Evolutionary conservation across 2,888 invertebrate species (phyloP).

Genomic region (Callinectes sapidus): DNA sequence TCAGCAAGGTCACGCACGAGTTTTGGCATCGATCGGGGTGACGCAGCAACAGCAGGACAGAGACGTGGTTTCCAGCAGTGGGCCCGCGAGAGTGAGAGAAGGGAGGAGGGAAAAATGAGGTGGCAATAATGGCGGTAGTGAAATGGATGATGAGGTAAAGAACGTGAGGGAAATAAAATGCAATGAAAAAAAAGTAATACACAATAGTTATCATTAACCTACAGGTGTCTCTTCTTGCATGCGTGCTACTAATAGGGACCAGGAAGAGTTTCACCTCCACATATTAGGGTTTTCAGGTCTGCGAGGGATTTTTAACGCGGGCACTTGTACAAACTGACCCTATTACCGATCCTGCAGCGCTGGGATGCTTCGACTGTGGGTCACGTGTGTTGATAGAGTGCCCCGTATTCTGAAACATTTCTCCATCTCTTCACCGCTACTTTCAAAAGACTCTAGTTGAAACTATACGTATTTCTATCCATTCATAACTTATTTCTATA

Average conservation of each 20-base stretch:
- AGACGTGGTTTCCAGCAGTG: not conserved
- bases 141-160: no score
- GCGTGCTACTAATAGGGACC: not conserved
- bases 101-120: no score
- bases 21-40: not conserved
- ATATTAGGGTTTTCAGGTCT: not conserved
- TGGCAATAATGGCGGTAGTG: no score
- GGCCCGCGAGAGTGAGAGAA: not conserved
- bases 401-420: no score
- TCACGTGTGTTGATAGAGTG: not conserved
- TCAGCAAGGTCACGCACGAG: not conserved
- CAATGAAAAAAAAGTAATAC: not conserved
- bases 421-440: no score
- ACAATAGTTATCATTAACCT: not conserved
- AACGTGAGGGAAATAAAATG: no score
- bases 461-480: no score
- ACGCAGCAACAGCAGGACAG: not conserved
- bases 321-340: not conserved
- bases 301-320: not conserved
- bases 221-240: not conserved
- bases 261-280: not conserved
- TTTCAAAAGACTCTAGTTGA: no score
- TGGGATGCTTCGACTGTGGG: not conserved
- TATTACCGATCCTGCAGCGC: not conserved
- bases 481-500: not conserved